Percentiles rank a stretch among this genome's conserved stretches.
phyloP scores from a whole-genome alignment of 2,888 invertebrate genomes.

The Tetramorium bicarinatum region DNA sequence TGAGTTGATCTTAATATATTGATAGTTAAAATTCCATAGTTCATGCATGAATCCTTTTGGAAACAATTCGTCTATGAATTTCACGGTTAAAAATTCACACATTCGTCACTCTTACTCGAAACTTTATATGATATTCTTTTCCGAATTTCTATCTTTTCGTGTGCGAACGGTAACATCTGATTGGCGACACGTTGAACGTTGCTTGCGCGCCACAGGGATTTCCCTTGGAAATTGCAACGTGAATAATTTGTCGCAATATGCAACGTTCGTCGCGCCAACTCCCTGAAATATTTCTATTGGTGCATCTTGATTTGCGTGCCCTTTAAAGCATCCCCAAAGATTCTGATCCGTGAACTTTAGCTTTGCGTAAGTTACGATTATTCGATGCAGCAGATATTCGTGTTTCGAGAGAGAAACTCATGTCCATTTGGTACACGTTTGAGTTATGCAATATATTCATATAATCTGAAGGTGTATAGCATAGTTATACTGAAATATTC shows the following conservation, averaged over 20 bases:
- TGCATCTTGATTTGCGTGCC: slow-evolving; percentile 17
- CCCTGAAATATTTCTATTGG: slow-evolving; percentile 30
- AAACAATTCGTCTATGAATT: slow-evolving; percentile 62
- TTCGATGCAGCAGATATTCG: not conserved
- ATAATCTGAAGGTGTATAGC: not conserved
- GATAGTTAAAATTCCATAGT: not conserved
- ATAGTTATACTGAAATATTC: not conserved
- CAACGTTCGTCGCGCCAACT: not conserved
- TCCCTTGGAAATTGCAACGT: slow-evolving; percentile 50
- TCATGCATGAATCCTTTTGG: slow-evolving; percentile 46
- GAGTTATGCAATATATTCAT: slow-evolving; percentile 1
- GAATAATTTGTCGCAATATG: slow-evolving; percentile 59
- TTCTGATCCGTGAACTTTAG: not conserved
- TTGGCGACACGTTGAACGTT: slow-evolving; percentile 28
- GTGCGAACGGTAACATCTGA: slow-evolving; percentile 18
- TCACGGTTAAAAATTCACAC: slow-evolving; percentile 58
- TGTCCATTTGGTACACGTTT: slow-evolving; percentile 1
- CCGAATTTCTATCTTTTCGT: slow-evolving; percentile 23
- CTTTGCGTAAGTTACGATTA: slow-evolving; percentile 6
- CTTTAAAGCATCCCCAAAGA: slow-evolving; percentile 12
- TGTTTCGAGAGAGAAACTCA: not conserved
- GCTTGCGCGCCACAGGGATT: slow-evolving; percentile 21
- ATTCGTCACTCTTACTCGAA: slow-evolving; percentile 24
- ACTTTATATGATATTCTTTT: slow-evolving; percentile 1
- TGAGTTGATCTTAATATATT: slow-evolving; percentile 18